phyloP scores from a whole-genome alignment of 2,797 vertebrate genomes.

The Sebastes nivosus region DNA sequence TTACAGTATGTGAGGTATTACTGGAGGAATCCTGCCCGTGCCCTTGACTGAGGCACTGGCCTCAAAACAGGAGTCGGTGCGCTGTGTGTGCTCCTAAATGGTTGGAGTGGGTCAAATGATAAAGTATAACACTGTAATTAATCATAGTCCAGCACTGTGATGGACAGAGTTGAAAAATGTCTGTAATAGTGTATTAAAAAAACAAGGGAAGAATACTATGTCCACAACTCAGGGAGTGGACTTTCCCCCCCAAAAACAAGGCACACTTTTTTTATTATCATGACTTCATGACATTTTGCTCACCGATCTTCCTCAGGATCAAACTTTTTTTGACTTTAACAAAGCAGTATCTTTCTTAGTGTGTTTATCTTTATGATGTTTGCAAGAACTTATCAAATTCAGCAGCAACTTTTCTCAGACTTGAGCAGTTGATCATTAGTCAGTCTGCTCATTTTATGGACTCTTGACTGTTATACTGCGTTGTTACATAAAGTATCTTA shows the following conservation, averaged over 20 bases:
- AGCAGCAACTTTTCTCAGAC: background rate
- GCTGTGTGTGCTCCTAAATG: background rate
- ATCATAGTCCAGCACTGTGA: background rate
- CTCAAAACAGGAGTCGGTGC: background rate
- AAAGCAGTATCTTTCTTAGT: background rate
- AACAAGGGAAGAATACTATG: background rate
- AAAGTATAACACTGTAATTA: background rate
- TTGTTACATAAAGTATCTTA: background rate
- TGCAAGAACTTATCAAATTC: background rate
- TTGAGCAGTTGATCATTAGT: background rate
- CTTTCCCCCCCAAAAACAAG: background rate
- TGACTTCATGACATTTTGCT: background rate
- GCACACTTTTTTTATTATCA: background rate
- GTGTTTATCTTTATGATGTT: background rate
- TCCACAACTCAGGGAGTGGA: background rate
- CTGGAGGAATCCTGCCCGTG: background rate
- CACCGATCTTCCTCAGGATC: background rate
- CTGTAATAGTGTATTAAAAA: background rate
- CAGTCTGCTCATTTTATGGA: background rate
- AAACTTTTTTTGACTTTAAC: background rate
- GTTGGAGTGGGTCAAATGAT: background rate
- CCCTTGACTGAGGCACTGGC: background rate
- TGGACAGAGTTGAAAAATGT: background rate
- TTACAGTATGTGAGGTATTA: background rate
- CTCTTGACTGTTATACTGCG: background rate